Percentiles rank a stretch among this genome's conserved stretches.
phyloP scores from a whole-genome alignment of 2,888 invertebrate species.

The Morpho deidamia region DNA sequence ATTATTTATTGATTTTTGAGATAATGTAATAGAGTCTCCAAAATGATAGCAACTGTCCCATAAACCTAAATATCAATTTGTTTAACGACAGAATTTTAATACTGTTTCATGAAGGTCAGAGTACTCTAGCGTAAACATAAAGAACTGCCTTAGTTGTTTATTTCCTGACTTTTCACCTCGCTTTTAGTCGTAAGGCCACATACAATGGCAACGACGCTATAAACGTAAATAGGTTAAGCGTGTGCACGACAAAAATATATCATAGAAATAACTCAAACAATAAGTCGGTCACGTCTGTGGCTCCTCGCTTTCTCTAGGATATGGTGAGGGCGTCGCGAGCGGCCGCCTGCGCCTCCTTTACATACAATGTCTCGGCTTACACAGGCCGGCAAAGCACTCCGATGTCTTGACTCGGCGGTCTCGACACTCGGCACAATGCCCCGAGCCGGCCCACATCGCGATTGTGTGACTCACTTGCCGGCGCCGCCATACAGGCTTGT shows the following conservation, averaged over 20 bases:
- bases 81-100: too few relatives aligned
- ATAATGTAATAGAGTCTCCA: not conserved
- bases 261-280: constrained; percentile 5
- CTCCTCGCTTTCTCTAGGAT: constrained; percentile 49
- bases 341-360: constrained; percentile 68
- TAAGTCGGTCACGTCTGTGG: constrained; percentile 25
- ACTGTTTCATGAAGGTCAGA: too few relatives aligned
- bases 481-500: constrained; percentile 59
- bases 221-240: constrained; percentile 7
- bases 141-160: not conserved
- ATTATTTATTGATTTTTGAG: constrained; percentile 6
- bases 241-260: constrained; percentile 4
- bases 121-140: not conserved
- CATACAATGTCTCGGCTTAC: constrained; percentile 52
- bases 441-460: constrained; percentile 62
- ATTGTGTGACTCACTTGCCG: constrained; percentile 63
- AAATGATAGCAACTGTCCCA: not conserved
- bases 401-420: constrained; percentile 13
- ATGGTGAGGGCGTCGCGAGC: constrained; percentile 53
- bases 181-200: not conserved
- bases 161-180: not conserved
- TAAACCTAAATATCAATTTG: not conserved
- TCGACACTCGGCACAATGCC: constrained; percentile 31
- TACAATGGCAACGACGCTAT: constrained; percentile 1
- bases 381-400: constrained; percentile 25